Evolutionary conservation across 2,888 invertebrate genomes (phyloP).

Genomic region (Eristalis tenax): DNA sequence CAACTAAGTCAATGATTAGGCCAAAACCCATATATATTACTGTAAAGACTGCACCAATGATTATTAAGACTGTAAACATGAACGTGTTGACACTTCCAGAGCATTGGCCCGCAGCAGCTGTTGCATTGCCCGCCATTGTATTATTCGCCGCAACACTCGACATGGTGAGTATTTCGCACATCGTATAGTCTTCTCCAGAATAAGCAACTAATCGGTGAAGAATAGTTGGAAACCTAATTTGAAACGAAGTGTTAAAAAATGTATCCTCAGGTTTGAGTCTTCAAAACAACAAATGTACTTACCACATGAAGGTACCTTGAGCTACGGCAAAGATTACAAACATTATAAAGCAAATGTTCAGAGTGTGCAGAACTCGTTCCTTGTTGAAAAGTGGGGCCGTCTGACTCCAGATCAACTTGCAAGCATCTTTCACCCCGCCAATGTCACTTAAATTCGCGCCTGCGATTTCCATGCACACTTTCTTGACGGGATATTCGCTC

Average conservation of each 20-base stretch:
- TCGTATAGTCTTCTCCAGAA: slow-evolving; percentile 77
- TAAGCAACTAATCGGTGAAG: slow-evolving; percentile 77
- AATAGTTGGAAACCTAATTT: slow-evolving; percentile 77
- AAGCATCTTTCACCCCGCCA: slow-evolving; percentile 75
- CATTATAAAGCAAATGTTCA: slow-evolving; percentile 77
- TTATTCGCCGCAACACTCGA: not conserved
- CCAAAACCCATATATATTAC: slow-evolving; percentile 86
- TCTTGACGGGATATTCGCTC: slow-evolving; percentile 82
- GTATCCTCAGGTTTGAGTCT: not conserved
- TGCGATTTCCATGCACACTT: slow-evolving; percentile 73
- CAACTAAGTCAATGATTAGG: slow-evolving; percentile 83
- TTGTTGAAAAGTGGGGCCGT: slow-evolving; percentile 77
- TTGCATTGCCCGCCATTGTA: not conserved
- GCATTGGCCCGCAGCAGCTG: slow-evolving; percentile 78
- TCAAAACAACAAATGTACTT: slow-evolving; percentile 19
- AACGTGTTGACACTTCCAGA: slow-evolving; percentile 83
- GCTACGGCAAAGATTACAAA: slow-evolving; percentile 77
- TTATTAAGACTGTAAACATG: slow-evolving; percentile 86
- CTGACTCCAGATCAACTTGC: slow-evolving; percentile 78
- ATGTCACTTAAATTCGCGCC: slow-evolving; percentile 77
- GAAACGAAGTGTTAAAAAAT: not conserved
- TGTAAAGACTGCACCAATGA: slow-evolving; percentile 86
- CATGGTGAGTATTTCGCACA: slow-evolving; percentile 74
- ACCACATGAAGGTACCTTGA: slow-evolving; percentile 80
- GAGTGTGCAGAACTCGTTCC: slow-evolving; percentile 75